Evolutionary conservation across 2,888 invertebrate genomes (phyloP), one percentile per base, ranked within the genome.

Genomic region (Hirtodrosophila trivittata): DNA sequence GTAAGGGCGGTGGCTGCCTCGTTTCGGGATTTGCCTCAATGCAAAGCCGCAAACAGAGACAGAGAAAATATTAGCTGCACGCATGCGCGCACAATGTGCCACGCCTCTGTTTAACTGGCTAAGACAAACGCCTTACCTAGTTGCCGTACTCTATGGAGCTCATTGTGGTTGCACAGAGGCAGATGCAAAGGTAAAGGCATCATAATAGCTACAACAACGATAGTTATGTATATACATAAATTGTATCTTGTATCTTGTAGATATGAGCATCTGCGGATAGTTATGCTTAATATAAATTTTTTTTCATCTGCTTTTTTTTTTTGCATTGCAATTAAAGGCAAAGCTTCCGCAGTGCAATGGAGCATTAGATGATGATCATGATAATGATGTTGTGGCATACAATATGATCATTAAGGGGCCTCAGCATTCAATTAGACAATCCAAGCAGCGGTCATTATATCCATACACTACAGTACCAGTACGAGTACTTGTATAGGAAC

Each of bases 81-180:
- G 77, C 77, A 78, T 78, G 77, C 82, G 77, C 82, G 78, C 78
- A 82, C 78, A 63, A 49, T 33, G 60, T 63, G 74, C 66, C 76
- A 76, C 77, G 77, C 73, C 62, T 12, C n/a, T n/a, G n/a, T 16
- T 13, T 13, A 16, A 6, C 7, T n/a, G 32, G 32, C 32, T 7
- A 32, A 4, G 3, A 32, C 32, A n/a, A 32, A 42, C 46, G 49
- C 49, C 62, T 32, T 42, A 14, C 12, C 25, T 58, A 46, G 39
- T 47, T 51, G 43, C 12, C 45, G 46, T 7, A 12, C 50, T 59
- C 28, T 66, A 59, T 68, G 64, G 49, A 68, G 75, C 59, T 66
- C 57, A 62, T 57, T 73, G 69, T 62, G 66, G 59, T 43, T 55
- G 54, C 49, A 57, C 71, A 50, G 45, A 25, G 45, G 26, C 21